Conservation (phyloP, 2,888 invertebrate species). For the Ochlodes sylvanus region DNA sequence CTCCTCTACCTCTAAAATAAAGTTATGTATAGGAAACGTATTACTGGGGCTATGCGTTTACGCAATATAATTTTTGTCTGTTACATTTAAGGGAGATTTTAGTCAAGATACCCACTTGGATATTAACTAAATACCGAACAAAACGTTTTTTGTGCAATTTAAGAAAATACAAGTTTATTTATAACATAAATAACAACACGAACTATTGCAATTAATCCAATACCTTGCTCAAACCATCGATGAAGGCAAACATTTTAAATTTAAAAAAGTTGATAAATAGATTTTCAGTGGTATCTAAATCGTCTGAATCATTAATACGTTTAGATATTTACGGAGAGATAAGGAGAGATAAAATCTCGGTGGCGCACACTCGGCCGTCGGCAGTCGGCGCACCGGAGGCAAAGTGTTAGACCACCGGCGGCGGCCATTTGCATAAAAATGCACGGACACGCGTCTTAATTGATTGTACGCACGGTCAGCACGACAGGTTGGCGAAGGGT, state of each 20-base stretch:
- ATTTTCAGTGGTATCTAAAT: constrained; percentile 22
- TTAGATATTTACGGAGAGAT: constrained; percentile 35
- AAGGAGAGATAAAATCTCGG: constrained; percentile 36
- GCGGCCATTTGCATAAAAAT: constrained; percentile 77
- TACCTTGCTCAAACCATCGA: background rate
- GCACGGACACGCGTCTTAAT: constrained; percentile 75
- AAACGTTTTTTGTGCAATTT: too few relatives aligned
- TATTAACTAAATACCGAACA: too few relatives aligned
- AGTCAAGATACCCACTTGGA: too few relatives aligned
- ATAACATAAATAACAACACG: too few relatives aligned
- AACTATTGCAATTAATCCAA: too few relatives aligned
- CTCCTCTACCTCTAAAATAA: too few relatives aligned
- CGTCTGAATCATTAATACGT: constrained; percentile 36
- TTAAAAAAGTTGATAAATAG: constrained; percentile 4
- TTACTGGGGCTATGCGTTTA: too few relatives aligned
- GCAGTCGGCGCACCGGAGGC: too few relatives aligned
- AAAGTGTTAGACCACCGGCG: constrained; percentile 61
- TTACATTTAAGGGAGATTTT: too few relatives aligned
- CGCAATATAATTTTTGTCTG: too few relatives aligned
- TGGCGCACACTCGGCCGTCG: constrained; percentile 24
- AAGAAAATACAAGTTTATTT: too few relatives aligned
- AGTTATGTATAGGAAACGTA: too few relatives aligned
- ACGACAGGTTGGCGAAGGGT: background rate
- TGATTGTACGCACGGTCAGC: constrained; percentile 57
- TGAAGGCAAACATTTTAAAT: background rate